Conservation (phyloP, 2,797 vertebrate genomes). For the Cyprinodon diabolis region DNA sequence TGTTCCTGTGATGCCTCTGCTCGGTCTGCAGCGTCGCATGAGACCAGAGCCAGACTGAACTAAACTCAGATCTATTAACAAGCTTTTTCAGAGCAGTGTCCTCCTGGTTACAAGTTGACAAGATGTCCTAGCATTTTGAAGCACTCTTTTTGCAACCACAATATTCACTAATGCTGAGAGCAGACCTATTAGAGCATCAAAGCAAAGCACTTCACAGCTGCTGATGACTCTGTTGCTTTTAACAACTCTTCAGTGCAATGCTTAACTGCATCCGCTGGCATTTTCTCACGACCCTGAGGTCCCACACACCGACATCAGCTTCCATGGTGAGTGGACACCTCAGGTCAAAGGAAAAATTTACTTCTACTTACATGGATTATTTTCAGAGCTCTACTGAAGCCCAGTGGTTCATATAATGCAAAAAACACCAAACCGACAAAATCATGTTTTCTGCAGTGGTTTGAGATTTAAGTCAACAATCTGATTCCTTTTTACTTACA, state of each 20-base stretch:
- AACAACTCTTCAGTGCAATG: slow-evolving; percentile 26
- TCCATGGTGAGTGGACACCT: background rate
- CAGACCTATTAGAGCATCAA: slow-evolving; percentile 30
- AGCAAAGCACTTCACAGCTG: slow-evolving; percentile 13
- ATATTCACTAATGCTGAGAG: slow-evolving; percentile 48
- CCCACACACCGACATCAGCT: background rate
- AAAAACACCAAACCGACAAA: background rate
- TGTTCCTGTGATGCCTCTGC: slow-evolving; percentile 26
- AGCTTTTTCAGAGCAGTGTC: slow-evolving; percentile 14
- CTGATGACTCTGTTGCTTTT: slow-evolving; percentile 6
- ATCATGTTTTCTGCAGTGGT: background rate
- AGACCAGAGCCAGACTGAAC: slow-evolving; percentile 4
- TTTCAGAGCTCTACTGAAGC: background rate
- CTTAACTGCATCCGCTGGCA: slow-evolving; percentile 1
- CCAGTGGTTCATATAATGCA: background rate
- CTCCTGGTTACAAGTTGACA: background rate
- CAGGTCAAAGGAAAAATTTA: slow-evolving; percentile 1
- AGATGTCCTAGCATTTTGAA: background rate
- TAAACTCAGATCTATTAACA: slow-evolving; percentile 4
- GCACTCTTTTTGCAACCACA: slow-evolving; percentile 28
- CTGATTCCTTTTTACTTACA: slow-evolving; percentile 29
- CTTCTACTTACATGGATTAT: slow-evolving; percentile 1
- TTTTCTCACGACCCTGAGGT: background rate
- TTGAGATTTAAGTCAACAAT: background rate
- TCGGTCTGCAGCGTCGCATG: slow-evolving; percentile 12